Percentiles rank a stretch among this genome's conserved stretches.
phyloP scores from a whole-genome alignment of 1,140 invertebrate species.

The Apis florea region DNA sequence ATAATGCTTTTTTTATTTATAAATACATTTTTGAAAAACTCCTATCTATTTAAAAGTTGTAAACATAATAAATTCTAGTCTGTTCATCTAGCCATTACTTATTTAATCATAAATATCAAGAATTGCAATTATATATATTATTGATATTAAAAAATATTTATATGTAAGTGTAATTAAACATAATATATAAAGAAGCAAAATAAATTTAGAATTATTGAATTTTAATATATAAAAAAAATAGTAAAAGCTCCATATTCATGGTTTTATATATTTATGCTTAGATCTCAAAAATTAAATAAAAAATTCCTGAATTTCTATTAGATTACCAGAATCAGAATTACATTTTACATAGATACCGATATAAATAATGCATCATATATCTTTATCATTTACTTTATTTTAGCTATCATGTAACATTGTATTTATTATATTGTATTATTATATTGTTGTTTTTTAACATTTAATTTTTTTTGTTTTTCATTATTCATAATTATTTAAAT shows the following conservation, averaged over 20 bases:
- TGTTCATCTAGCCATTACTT: slow-evolving; percentile 64
- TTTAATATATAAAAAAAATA: slow-evolving; percentile 24
- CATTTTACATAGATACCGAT: no score
- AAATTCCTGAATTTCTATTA: no score
- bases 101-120: slow-evolving; percentile 49
- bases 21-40: not conserved
- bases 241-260: not conserved
- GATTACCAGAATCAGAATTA: no score
- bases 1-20: slow-evolving; percentile 2
- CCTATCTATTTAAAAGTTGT: slow-evolving; percentile 15
- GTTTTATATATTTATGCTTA: no score
- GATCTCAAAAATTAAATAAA: no score
- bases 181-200: slow-evolving; percentile 41
- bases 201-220: slow-evolving; percentile 27
- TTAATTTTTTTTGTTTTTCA: no score
- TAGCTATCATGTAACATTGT: no score
- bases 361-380: no score
- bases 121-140: slow-evolving; percentile 48
- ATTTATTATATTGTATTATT: no score
- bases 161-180: slow-evolving; percentile 52
- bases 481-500: no score
- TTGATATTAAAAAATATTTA: slow-evolving; percentile 57
- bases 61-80: slow-evolving; percentile 67
- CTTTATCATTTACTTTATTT: no score
- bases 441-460: no score